Evolutionary conservation across 2,888 invertebrate species (phyloP).

Genomic region (Sphecodes monilicornis): DNA sequence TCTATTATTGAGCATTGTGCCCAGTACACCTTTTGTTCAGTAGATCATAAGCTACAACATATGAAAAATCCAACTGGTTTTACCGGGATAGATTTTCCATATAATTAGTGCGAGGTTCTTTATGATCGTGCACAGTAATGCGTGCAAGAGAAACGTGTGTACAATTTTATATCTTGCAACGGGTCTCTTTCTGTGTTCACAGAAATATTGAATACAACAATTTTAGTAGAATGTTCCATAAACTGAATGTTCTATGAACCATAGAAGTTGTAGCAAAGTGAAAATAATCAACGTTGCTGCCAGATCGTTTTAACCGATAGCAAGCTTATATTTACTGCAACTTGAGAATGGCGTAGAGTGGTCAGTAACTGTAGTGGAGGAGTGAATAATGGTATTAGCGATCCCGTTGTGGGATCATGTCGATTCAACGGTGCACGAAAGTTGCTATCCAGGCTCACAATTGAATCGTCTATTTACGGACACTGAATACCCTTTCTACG

Average conservation of each 20-base stretch:
- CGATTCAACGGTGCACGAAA: constrained; percentile 5
- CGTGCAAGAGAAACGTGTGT: too few species aligned
- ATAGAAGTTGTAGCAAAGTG: not conserved
- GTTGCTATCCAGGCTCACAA: not conserved
- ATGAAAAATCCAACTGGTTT: too few species aligned
- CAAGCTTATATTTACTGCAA: not conserved
- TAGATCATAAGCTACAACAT: too few species aligned
- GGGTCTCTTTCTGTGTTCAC: not conserved
- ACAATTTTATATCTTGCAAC: too few species aligned
- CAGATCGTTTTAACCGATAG: not conserved
- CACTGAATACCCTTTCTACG: not conserved
- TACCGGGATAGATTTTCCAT: too few species aligned
- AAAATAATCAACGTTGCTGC: not conserved
- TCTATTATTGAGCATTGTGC: too few species aligned
- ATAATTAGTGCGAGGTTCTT: too few species aligned
- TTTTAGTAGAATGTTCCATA: not conserved
- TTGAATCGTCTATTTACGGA: constrained; percentile 8
- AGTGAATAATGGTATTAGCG: constrained; percentile 12
- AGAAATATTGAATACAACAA: not conserved
- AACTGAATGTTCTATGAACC: not conserved
- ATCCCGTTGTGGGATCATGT: constrained; percentile 11
- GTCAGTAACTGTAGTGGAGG: not conserved
- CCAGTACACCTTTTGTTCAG: too few species aligned
- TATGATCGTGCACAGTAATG: too few species aligned
- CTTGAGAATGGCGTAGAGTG: not conserved